Evolutionary conservation across 2,888 invertebrate species (phyloP), one percentile per base, ranked within the genome.

Genomic region (Neoaliturus tenellus): DNA sequence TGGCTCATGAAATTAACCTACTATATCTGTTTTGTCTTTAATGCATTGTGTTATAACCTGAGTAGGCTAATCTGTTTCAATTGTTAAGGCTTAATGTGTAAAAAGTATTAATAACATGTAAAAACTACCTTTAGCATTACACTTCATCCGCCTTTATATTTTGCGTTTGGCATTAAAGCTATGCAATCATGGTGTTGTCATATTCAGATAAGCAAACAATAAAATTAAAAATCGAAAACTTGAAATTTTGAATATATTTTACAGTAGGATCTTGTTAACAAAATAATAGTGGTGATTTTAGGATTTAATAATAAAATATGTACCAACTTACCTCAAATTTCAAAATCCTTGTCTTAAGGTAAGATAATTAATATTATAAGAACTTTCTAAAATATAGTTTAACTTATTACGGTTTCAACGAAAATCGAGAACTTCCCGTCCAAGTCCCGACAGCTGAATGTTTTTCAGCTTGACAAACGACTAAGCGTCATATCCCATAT

Each of bases 141-240:
- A n/a, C n/a, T n/a, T n/a, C n/a, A n/a, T n/a, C 39, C 12, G 39
- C 39, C 39, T 39, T 39, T 39, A 39, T 39, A 44, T 14, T 44
- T 44, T 44, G 44, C 44, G 44, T 17, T 44, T 14, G 44, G 44
- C 44, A 51, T 51, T 51, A 23, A 20, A 51, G 31, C 28, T 62
- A 62, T 71, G 35, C 71, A 71, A 39, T 71, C 23, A 71, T 71
- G 71, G 71, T 71, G 71, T 39, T 71, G 71, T 39, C 71, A 71
- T 39, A 71, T 39, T 41, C 71, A 71, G 39, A 71, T 71, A 71
- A 71, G 62, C 62, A 62, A 62, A 62, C 28, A 62, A 62, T 31
- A 62, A 62, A 44, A 62, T 62, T 62, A 62, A 62, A 28, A 62
- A 62, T 28, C 31, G 28, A 31, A 62, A 28, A 62, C 28, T 23